Base-by-base conservation (phyloP, 2,797 vertebrate genomes). In the Jordanella pulchra region DNA sequence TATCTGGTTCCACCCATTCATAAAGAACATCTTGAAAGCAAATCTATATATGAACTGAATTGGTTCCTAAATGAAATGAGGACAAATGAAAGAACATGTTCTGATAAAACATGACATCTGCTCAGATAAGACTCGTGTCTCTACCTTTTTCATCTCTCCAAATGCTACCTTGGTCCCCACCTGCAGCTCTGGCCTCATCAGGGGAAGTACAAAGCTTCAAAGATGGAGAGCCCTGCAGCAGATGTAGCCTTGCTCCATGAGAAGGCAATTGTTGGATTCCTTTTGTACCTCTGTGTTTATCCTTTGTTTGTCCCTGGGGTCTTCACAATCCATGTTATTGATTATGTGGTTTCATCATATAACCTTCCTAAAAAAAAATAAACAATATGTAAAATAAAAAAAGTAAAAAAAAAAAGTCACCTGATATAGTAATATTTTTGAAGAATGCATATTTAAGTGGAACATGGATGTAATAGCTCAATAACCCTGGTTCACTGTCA, bases 211-310 rank as follows among this genome's bases (percentile, higher is more conserved):
- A 72, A 50, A 48, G 45, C 69, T 69, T 87, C 47, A 78, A 71
- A 72, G 65, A 69, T 55, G 45, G 30, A 69, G 47, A 44, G 10
- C 68, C 60, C 66, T 27, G 39, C 53, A 25, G 44, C 60, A 69
- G 67, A 73, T 66, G 56, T 15, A 51, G 54, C 60, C 68, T 72
- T 65, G 60, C 63, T 64, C 75, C 68, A 50, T 68, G 23, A 45
- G 44, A 77, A 80, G 79, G 69, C 84, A 77, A 77, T 75, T 75
- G 58, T 73, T 50, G 66, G 64, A 81, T 44, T 69, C 47, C 53
- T 73, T 75, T 71, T 79, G 4, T 67, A 56, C 39, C 54, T 15
- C 66, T 68, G 30, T 23, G 15, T 68, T 17, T 48, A 27, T 50
- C 63, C 66, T 55, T 21, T 69, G 17, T 28, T 25, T 50, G 39